A percentile compares a stretch with the other conserved stretches of the same genome.
phyloP scores from a whole-genome alignment of 2,888 invertebrate genomes.

The Pyrrhia umbra region DNA sequence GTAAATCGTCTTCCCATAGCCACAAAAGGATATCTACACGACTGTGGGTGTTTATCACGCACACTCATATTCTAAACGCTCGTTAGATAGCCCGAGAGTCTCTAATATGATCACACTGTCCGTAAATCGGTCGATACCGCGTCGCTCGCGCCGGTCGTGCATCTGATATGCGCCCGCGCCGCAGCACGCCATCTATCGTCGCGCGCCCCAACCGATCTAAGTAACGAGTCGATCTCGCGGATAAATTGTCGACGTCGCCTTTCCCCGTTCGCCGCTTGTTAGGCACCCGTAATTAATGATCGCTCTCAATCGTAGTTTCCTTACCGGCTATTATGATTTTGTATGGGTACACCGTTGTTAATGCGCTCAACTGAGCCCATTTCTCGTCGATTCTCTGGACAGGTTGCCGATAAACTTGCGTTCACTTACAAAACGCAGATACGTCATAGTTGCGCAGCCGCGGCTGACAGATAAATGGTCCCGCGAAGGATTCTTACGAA shows the following conservation, averaged over 20 bases:
- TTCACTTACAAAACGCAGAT: slow-evolving; percentile 64
- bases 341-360: slow-evolving; percentile 66
- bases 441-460: slow-evolving; percentile 67
- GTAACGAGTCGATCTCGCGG: slow-evolving; percentile 84
- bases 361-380: slow-evolving; percentile 60
- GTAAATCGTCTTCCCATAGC: slow-evolving; percentile 51
- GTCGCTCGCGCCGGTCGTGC: slow-evolving; percentile 76
- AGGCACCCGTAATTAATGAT: slow-evolving; percentile 85
- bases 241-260: slow-evolving; percentile 83
- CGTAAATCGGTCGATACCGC: slow-evolving; percentile 69
- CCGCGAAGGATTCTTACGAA: slow-evolving; percentile 73
- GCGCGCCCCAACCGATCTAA: slow-evolving; percentile 80
- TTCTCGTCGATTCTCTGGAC: slow-evolving; percentile 66
- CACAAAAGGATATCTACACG: slow-evolving; percentile 54
- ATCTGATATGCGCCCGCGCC: slow-evolving; percentile 80
- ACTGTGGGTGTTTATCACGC: slow-evolving; percentile 57
- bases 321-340: slow-evolving; percentile 81
- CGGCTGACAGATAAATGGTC: slow-evolving; percentile 75
- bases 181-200: slow-evolving; percentile 84
- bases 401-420: slow-evolving; percentile 65
- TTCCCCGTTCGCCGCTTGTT: slow-evolving; percentile 82
- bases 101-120: slow-evolving; percentile 69
- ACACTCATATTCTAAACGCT: slow-evolving; percentile 62
- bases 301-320: slow-evolving; percentile 73
- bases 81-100: slow-evolving; percentile 63